Evolutionary conservation across 2,888 invertebrate species (phyloP).

Genomic region (Mythimna impura): DNA sequence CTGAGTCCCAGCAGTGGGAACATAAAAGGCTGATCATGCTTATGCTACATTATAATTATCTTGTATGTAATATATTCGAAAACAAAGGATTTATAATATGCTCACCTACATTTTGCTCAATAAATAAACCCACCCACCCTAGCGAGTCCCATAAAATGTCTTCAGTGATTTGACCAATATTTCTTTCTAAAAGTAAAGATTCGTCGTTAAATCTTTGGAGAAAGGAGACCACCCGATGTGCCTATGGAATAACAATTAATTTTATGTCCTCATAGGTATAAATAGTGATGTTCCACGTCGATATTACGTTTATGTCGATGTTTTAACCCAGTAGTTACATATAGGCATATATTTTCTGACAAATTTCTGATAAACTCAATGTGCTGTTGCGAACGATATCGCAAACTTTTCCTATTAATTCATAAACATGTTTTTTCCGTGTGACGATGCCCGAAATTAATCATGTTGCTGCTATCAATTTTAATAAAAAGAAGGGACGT

Average conservation of each 20-base stretch:
- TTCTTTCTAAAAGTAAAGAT: slow-evolving; percentile 60
- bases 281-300: slow-evolving; percentile 35
- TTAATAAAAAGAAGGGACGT: no score
- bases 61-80: not conserved
- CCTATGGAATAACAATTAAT: slow-evolving; percentile 82
- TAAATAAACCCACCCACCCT: slow-evolving; percentile 32
- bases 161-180: slow-evolving; percentile 60
- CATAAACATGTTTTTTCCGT: not conserved
- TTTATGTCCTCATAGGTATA: slow-evolving; percentile 79
- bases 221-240: slow-evolving; percentile 79
- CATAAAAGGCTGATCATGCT: no score
- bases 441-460: no score
- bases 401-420: slow-evolving; percentile 30
- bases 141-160: slow-evolving; percentile 27
- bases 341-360: slow-evolving; percentile 8
- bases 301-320: slow-evolving; percentile 27
- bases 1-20: no score
- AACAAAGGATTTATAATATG: not conserved
- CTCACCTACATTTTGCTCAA: slow-evolving; percentile 22
- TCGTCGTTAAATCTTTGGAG: slow-evolving; percentile 76
- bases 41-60: no score
- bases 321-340: slow-evolving; percentile 16
- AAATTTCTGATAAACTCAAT: slow-evolving; percentile 35
- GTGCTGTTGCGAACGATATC: no score
- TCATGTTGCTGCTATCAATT: no score